phyloP scores from a whole-genome alignment of 2,113 vertebrate species.

The Nothobranchius furzeri region DNA sequence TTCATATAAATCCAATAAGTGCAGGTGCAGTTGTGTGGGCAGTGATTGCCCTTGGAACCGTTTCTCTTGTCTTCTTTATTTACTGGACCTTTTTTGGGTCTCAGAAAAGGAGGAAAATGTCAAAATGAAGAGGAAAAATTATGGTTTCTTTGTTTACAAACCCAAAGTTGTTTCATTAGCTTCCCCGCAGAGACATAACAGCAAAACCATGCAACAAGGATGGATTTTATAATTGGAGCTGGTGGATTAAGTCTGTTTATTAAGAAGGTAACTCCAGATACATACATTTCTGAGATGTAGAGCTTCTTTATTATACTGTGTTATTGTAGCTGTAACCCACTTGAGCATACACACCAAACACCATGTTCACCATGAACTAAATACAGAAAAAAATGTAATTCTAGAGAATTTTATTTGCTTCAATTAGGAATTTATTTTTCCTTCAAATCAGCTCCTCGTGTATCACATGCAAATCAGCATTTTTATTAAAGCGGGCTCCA shows the following conservation, averaged over 20 bases:
- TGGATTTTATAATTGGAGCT: slow-evolving; percentile 29
- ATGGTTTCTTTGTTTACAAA: slow-evolving; percentile 31
- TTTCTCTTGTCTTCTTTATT: slow-evolving; percentile 23
- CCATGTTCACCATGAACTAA: not conserved
- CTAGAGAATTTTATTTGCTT: not conserved
- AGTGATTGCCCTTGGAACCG: slow-evolving; percentile 21
- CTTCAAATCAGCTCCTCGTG: not conserved
- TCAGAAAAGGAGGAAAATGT: slow-evolving; percentile 10
- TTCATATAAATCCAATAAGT: slow-evolving; percentile 26
- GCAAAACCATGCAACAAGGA: slow-evolving; percentile 31
- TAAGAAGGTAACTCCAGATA: slow-evolving; percentile 9
- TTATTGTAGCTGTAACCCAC: slow-evolving; percentile 1
- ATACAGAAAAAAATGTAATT: not conserved
- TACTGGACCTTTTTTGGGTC: not conserved
- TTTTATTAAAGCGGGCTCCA: not conserved
- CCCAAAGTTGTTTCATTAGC: slow-evolving; percentile 29
- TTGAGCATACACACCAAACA: too few relatives aligned
- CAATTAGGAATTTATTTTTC: not conserved
- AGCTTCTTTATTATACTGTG: slow-evolving; percentile 1
- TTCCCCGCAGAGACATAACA: slow-evolving; percentile 35
- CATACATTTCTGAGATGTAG: not conserved
- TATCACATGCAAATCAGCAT: not conserved
- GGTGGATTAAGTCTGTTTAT: slow-evolving; percentile 10
- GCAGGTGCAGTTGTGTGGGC: not conserved
- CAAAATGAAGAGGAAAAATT: slow-evolving; percentile 26